Conservation (phyloP, 64 coral and sea anemone genomes). For the Montipora sp. region DNA sequence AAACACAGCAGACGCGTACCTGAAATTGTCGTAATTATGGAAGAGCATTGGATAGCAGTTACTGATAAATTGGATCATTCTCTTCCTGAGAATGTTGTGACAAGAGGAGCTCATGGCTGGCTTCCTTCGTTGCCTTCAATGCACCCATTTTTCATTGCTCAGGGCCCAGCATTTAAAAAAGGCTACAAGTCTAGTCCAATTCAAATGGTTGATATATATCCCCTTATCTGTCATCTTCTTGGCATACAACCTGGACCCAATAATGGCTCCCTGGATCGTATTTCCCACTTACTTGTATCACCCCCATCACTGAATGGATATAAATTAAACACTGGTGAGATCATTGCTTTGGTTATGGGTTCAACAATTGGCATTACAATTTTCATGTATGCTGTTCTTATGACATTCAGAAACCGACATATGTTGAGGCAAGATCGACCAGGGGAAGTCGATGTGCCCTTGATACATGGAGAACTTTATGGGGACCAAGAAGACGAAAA, state of each 20-base stretch:
- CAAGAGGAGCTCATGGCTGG: slow-evolving; percentile 64
- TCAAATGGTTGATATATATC: slow-evolving; percentile 76
- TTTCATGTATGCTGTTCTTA: slow-evolving; percentile 37
- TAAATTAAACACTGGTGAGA: slow-evolving; percentile 3
- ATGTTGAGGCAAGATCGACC: background rate
- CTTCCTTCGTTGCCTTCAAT: slow-evolving; percentile 36
- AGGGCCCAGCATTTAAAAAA: slow-evolving; percentile 82
- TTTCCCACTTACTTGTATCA: slow-evolving; percentile 45
- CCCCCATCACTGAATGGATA: background rate
- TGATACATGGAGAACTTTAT: slow-evolving; percentile 15
- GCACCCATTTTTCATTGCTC: slow-evolving; percentile 80
- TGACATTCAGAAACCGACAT: background rate
- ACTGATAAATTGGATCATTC: background rate
- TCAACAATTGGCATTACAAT: slow-evolving; percentile 8
- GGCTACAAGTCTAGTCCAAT: slow-evolving; percentile 56
- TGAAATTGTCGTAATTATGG: slow-evolving; percentile 45
- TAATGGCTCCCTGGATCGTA: slow-evolving; percentile 63
- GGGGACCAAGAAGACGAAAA: slow-evolving; percentile 41
- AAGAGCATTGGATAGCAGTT: slow-evolving; percentile 26
- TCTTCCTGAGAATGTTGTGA: background rate
- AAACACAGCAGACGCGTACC: slow-evolving; percentile 50
- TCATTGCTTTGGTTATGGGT: slow-evolving; percentile 31
- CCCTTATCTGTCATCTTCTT: slow-evolving; percentile 82
- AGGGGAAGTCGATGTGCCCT: slow-evolving; percentile 1
- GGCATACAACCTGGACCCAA: slow-evolving; percentile 68